A percentile compares a stretch with the other conserved stretches of the same genome.
These are phyloP conservation scores for Phorcus lineatus DNA, from an alignment of 2,888 invertebrate genomes.

Conservation along the genomic window DNA sequence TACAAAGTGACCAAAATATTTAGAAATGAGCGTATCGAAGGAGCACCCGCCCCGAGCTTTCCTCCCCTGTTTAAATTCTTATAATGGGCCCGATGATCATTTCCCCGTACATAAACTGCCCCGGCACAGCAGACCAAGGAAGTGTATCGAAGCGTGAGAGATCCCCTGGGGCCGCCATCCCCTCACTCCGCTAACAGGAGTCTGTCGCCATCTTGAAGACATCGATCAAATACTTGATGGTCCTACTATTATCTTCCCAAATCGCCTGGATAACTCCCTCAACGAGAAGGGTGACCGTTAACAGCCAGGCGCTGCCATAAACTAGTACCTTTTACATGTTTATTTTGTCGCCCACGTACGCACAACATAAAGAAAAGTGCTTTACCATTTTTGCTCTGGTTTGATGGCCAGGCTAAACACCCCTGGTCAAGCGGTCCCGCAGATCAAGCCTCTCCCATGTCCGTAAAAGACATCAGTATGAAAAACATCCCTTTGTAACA, in stretches of 20 bases:
- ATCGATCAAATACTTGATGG: constrained; percentile 17
- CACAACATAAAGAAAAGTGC: constrained; percentile 20
- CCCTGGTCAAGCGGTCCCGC: not conserved
- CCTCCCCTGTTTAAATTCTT: not conserved
- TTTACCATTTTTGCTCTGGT: not conserved
- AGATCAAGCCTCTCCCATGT: not conserved
- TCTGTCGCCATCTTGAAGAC: not conserved
- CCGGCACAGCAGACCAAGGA: not conserved
- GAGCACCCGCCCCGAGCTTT: not conserved
- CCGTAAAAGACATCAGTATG: constrained; percentile 17
- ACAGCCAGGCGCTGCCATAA: not conserved
- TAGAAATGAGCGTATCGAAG: constrained; percentile 4
- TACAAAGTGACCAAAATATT: constrained; percentile 7
- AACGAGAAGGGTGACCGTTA: not conserved
- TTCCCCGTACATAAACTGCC: constrained; percentile 27
- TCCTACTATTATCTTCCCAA: constrained; percentile 4
- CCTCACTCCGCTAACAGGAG: constrained; percentile 2
- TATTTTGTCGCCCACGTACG: constrained; percentile 19
- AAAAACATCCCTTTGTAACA: constrained; percentile 4
- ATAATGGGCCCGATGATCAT: constrained; percentile 20
- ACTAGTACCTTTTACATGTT: not conserved
- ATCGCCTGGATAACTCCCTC: not conserved
- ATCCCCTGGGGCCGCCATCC: constrained; percentile 9
- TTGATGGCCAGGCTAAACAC: not conserved
- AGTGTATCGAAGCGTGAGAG: constrained; percentile 12